Percentiles rank a stretch among this genome's conserved stretches.
Evolutionary conservation across 2,797 vertebrate genomes (phyloP).

Genomic region (Parauchenoglanis ngamensis): DNA sequence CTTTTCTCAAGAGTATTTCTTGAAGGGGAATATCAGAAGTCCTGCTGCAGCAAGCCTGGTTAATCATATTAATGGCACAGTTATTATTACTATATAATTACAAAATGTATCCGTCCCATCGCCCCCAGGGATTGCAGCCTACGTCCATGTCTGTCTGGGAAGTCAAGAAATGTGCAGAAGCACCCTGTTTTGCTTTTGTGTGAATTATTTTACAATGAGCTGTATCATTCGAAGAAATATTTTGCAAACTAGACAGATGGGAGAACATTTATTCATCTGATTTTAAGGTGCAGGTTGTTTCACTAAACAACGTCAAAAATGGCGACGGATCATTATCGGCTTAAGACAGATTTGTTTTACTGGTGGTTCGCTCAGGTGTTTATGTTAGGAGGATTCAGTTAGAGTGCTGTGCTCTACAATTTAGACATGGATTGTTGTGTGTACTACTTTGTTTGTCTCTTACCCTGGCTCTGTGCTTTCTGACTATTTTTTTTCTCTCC

Average conservation of each 20-base stretch:
- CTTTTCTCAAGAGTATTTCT: not conserved
- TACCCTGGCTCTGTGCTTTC: not conserved
- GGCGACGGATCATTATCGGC: not conserved
- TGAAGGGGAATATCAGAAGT: not conserved
- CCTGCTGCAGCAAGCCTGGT: not conserved
- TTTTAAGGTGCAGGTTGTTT: not conserved
- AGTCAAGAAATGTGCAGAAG: not conserved
- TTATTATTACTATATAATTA: not conserved
- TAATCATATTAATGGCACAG: not conserved
- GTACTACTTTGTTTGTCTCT: not conserved
- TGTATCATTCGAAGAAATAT: not conserved
- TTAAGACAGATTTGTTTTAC: not conserved
- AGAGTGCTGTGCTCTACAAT: constrained; percentile 25
- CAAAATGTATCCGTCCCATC: not conserved
- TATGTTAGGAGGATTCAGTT: constrained; percentile 4
- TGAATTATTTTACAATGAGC: not conserved
- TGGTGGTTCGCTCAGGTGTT: not conserved
- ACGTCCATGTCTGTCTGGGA: not conserved
- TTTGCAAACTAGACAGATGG: not conserved
- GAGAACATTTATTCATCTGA: not conserved
- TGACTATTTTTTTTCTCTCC: constrained; percentile 54
- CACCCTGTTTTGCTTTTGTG: not conserved
- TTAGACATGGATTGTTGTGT: constrained; percentile 11
- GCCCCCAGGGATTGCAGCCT: not conserved
- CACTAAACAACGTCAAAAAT: not conserved